A percentile compares a stretch with the other conserved stretches of the same genome.
Evolutionary conservation across 2,888 invertebrate genomes (phyloP).

Genomic region (Mantis religiosa): DNA sequence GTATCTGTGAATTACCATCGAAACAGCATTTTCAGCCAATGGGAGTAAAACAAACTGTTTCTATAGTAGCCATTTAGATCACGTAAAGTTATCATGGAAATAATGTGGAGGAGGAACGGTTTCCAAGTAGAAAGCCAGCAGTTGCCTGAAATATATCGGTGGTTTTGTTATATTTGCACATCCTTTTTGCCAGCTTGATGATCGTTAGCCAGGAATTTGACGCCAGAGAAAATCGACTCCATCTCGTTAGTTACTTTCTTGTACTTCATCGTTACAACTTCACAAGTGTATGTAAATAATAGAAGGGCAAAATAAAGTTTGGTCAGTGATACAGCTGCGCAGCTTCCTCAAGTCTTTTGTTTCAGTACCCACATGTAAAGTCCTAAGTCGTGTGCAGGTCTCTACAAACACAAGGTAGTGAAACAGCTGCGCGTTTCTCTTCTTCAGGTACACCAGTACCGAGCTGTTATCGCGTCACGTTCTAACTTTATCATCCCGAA

Average conservation of each 20-base stretch:
- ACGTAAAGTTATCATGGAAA: too few species aligned
- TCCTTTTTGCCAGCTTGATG: neutral
- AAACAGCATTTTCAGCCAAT: too few species aligned
- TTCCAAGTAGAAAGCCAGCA: neutral
- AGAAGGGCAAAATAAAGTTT: neutral
- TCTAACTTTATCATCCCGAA: too few species aligned
- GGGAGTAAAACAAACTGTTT: too few species aligned
- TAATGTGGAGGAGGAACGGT: neutral
- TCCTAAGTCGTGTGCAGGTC: too few species aligned
- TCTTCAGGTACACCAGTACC: neutral
- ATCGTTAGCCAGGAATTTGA: neutral
- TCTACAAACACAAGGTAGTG: too few species aligned
- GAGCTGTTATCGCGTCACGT: too few species aligned
- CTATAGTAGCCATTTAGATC: too few species aligned
- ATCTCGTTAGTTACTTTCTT: neutral
- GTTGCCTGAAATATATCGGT: neutral
- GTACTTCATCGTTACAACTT: neutral
- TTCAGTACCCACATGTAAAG: neutral
- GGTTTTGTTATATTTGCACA: neutral
- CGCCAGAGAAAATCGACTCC: neutral
- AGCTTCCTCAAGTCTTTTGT: neutral
- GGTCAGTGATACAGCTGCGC: neutral
- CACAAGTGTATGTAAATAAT: neutral
- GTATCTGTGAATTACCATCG: too few species aligned
- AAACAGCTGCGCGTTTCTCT: too few species aligned